Evolutionary conservation across 1,140 invertebrate species (phyloP).

Genomic region (Ctenoplectra terminalis): DNA sequence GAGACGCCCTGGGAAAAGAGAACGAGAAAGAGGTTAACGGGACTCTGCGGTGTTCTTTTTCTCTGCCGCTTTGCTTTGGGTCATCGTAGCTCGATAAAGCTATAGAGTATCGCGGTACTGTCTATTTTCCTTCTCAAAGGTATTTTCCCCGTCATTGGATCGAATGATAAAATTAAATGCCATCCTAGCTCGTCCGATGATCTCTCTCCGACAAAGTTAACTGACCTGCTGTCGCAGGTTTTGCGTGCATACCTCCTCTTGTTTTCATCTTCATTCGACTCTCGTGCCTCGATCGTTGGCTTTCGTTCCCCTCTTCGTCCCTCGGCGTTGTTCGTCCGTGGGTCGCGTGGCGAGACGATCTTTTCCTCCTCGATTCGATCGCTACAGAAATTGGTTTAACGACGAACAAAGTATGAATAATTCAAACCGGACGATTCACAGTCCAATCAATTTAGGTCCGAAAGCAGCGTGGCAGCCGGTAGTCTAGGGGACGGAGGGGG

Average conservation of each 20-base stretch:
- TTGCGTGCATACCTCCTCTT: conserved; percentile 25
- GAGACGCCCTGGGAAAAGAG: conserved; percentile 4
- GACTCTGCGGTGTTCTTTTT: conserved; percentile 13
- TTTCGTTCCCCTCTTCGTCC: conserved; percentile 47
- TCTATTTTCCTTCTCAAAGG: conserved; percentile 45
- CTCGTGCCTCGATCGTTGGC: background rate
- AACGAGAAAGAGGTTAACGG: conserved; percentile 21
- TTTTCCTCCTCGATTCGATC: conserved; percentile 67
- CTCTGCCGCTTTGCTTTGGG: conserved; percentile 9
- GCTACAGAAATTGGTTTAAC: conserved; percentile 73
- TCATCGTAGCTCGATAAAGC: conserved; percentile 52
- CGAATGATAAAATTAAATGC: conserved; percentile 66
- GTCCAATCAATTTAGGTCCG: conserved; percentile 79
- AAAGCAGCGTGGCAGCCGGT: conserved; percentile 59
- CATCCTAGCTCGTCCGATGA: conserved; percentile 55
- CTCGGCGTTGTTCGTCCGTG: conserved; percentile 41
- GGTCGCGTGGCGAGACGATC: conserved; percentile 61
- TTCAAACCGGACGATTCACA: conserved; percentile 78
- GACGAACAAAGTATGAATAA: conserved; percentile 79
- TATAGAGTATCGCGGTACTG: conserved; percentile 13
- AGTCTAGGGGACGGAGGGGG: no score
- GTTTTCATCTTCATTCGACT: background rate
- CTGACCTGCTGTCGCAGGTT: conserved; percentile 27
- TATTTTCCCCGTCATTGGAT: conserved; percentile 60
- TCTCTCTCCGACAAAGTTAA: conserved; percentile 53